phyloP scores from a whole-genome alignment of 2,888 invertebrate genomes.

The Laspeyria flexula region DNA sequence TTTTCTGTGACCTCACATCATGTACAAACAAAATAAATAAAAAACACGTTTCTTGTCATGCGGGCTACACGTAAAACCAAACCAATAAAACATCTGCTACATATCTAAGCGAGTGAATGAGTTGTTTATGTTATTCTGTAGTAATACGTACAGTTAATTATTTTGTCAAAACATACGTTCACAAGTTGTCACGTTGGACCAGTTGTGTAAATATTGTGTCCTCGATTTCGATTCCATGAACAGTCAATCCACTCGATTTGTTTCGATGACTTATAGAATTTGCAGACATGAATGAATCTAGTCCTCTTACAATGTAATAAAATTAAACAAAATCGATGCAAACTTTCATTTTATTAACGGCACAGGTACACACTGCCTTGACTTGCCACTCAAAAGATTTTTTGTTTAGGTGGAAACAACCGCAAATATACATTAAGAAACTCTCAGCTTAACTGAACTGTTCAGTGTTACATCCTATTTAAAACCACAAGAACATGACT shows the following conservation, averaged over 20 bases:
- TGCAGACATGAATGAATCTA: constrained; percentile 30
- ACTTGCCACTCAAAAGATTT: constrained; percentile 46
- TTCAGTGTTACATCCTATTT: constrained; percentile 51
- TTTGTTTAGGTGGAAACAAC: constrained; percentile 56
- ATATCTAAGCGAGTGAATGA: constrained; percentile 5
- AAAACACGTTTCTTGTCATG: constrained; percentile 12
- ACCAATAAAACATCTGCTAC: constrained; percentile 13
- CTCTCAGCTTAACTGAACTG: constrained; percentile 47
- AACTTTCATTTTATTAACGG: constrained; percentile 61
- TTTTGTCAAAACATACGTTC: constrained; percentile 24
- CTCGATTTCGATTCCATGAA: constrained; percentile 40
- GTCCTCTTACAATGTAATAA: constrained; percentile 37
- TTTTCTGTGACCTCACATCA: not conserved
- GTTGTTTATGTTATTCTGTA: constrained; percentile 14
- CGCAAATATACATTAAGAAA: constrained; percentile 47
- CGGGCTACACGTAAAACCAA: not conserved
- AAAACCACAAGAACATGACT: constrained; percentile 27
- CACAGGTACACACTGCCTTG: constrained; percentile 45
- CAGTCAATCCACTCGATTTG: constrained; percentile 6
- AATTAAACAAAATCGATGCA: constrained; percentile 45
- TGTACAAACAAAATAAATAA: constrained; percentile 7
- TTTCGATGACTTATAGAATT: constrained; percentile 16
- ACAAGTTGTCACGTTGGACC: constrained; percentile 30
- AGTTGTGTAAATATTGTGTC: constrained; percentile 33
- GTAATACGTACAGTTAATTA: constrained; percentile 10